phyloP scores from a whole-genome alignment of 2,888 invertebrate genomes.

The Agriopis marginaria region DNA sequence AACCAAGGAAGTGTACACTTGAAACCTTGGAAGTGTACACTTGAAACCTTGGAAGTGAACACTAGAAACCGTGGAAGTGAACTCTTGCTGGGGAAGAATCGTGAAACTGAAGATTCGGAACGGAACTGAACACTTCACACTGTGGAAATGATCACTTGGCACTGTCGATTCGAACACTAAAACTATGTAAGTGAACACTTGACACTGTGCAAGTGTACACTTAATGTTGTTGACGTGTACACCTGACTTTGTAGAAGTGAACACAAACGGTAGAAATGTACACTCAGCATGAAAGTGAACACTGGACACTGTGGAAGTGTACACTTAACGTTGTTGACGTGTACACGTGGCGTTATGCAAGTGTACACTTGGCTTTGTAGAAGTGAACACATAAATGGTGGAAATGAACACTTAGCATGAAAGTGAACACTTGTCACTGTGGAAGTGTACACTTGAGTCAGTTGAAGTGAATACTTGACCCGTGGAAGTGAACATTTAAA shows the following conservation, averaged over 20 bases:
- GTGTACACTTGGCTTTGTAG: background rate
- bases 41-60: background rate
- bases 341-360: too few species aligned
- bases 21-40: background rate
- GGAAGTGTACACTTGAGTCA: background rate
- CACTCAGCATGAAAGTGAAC: background rate
- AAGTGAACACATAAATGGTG: background rate
- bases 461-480: background rate
- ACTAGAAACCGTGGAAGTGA: slow-evolving; percentile 1
- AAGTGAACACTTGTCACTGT: background rate
- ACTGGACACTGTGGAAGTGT: too few species aligned
- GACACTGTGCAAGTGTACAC: background rate
- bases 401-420: background rate
- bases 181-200: background rate
- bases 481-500: background rate
- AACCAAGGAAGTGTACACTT: background rate
- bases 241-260: background rate
- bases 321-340: too few species aligned
- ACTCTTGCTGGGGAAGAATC: background rate
- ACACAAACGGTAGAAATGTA: too few species aligned
- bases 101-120: background rate
- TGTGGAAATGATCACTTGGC: background rate
- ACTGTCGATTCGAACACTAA: background rate
- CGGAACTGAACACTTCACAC: background rate
- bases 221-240: too few species aligned